These are phyloP conservation scores for Psylliodes chrysocephalus DNA, from an alignment of 2,888 invertebrate genomes.

Conservation along the genomic window DNA sequence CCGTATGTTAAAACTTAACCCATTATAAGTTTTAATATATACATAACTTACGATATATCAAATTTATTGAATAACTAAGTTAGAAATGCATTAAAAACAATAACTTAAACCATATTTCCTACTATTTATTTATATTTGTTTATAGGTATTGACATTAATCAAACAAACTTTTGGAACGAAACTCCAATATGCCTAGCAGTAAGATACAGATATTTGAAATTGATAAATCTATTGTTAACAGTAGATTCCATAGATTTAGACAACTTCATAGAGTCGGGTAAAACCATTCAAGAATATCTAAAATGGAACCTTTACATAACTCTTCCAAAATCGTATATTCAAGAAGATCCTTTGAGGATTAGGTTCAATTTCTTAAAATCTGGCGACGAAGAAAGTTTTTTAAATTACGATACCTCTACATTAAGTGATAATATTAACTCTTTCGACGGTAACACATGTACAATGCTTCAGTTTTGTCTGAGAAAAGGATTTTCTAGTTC, in stretches of 20 bases:
- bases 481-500: constrained; percentile 47
- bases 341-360: constrained; percentile 38
- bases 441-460: constrained; percentile 44
- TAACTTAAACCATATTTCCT: too few species aligned
- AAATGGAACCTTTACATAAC: constrained; percentile 36
- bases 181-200: constrained; percentile 50
- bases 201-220: constrained; percentile 38
- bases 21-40: too few species aligned
- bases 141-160: constrained; percentile 47
- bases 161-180: constrained; percentile 51
- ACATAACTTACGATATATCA: too few species aligned
- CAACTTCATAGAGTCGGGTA: constrained; percentile 39
- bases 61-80: too few species aligned
- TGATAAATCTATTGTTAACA: constrained; percentile 34
- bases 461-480: constrained; percentile 50
- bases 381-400: constrained; percentile 46
- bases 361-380: constrained; percentile 48
- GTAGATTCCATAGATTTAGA: constrained; percentile 45
- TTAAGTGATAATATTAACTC: constrained; percentile 41
- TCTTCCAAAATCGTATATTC: constrained; percentile 23
- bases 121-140: too few species aligned
- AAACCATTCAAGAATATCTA: constrained; percentile 45
- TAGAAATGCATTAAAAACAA: too few species aligned
- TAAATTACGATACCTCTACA: constrained; percentile 45
- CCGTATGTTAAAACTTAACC: too few species aligned